Evolutionary conservation across 2,888 invertebrate genomes (phyloP).

Genomic region (Plusia festucae): DNA sequence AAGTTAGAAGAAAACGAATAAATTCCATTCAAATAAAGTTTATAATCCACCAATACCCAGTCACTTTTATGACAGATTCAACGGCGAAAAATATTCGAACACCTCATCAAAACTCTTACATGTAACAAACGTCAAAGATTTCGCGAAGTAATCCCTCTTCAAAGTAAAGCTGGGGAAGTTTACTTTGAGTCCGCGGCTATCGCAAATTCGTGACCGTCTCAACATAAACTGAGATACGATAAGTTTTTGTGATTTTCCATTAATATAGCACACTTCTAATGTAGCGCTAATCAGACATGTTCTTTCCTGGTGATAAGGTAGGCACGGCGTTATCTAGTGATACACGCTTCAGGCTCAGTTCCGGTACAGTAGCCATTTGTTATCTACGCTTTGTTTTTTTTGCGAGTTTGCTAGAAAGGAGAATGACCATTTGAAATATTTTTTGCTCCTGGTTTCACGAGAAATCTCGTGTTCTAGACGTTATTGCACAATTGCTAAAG

Average conservation of each 20-base stretch:
- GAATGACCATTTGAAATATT: conserved; percentile 45
- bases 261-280: conserved; percentile 31
- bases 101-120: conserved; percentile 6
- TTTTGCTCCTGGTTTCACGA: conserved; percentile 41
- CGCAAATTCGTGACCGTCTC: conserved; percentile 10
- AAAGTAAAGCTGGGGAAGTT: conserved; percentile 19
- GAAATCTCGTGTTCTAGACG: conserved; percentile 26
- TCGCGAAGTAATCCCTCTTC: conserved; percentile 14
- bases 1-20: neutral
- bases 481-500: conserved; percentile 31
- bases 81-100: neutral
- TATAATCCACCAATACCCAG: neutral
- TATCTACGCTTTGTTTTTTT: conserved; percentile 51
- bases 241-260: conserved; percentile 43
- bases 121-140: conserved; percentile 20
- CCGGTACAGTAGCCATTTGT: conserved; percentile 55
- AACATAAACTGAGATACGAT: conserved; percentile 15
- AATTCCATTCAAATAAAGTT: neutral
- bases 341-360: conserved; percentile 46
- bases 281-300: conserved; percentile 42
- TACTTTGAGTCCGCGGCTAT: conserved; percentile 11
- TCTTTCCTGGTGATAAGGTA: conserved; percentile 48
- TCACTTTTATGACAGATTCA: conserved; percentile 1
- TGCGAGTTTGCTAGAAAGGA: conserved; percentile 44
- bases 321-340: conserved; percentile 45